phyloP scores from a whole-genome alignment of 2,113 vertebrate species.

The Caretta caretta region DNA sequence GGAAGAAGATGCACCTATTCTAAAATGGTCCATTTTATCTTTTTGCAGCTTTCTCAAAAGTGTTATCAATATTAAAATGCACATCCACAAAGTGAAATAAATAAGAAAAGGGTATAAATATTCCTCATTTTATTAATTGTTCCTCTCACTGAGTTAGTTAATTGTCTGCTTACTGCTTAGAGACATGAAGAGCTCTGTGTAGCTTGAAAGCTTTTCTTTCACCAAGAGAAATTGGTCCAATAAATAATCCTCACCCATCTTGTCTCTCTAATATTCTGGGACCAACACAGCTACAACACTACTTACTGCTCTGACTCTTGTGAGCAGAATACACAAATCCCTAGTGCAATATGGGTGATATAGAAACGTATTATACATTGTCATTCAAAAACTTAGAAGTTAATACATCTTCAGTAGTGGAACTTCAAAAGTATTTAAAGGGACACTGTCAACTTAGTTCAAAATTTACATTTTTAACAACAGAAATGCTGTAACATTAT shows the following conservation, averaged over 20 bases:
- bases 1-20: not conserved
- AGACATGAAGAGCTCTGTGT: not conserved
- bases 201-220: not conserved
- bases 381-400: not conserved
- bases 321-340: not conserved
- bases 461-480: not conserved
- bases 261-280: not conserved
- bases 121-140: not conserved
- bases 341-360: not conserved
- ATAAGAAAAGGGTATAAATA: not conserved
- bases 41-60: not conserved
- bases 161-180: not conserved
- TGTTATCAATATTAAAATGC: not conserved
- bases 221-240: not conserved
- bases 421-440: not conserved
- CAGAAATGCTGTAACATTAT: not conserved
- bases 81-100: not conserved
- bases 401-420: not conserved
- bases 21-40: not conserved
- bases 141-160: not conserved
- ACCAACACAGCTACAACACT: not conserved
- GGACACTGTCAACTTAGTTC: not conserved
- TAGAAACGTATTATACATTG: not conserved
- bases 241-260: not conserved
- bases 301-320: not conserved